Evolutionary conservation across 2,888 invertebrate genomes (phyloP), one percentile per base, ranked within the genome.

Genomic region (Sarcophaga rosellei): DNA sequence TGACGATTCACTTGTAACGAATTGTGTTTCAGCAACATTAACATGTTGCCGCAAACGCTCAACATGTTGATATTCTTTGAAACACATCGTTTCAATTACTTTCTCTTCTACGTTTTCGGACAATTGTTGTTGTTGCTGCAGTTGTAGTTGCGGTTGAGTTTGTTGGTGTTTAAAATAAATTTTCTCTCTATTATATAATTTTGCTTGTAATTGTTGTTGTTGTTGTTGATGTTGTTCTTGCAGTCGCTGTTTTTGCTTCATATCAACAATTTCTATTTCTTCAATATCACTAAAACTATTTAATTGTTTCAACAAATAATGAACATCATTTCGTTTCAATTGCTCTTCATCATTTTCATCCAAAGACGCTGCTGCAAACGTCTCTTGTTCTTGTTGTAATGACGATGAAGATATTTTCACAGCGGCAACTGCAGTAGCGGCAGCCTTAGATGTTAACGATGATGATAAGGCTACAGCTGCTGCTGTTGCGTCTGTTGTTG

Each of bases 221-320:
- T 88, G 88, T n/a, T 72, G 83, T 65, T 53, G 79, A 57, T 87
- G 88, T 65, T 88, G 88, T 17, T 88, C 88, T 77, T 89, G 89
- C 84, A 86, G 91, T 88, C 90, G 91, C 88, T 90, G 89, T 89
- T 89, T 91, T 91, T 91, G 90, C 90, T 92, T 91, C 91, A 93
- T 92, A 92, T 93, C 93, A 93, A 93, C 92, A 92, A 93, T 93
- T 92, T 92, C 93, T 93, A 93, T 93, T 92, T 93, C 92, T 92
- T 93, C 93, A 90, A 93, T 93, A 92, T 93, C 93, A 92, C 93
- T 93, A 93, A 93, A 93, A 93, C 93, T 93, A 93, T 93, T 93
- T 92, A 93, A 93, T 92, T 93, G 93, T 93, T 93, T 93, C 92
- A 93, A 93, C 93, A 93, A 93, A 93, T 93, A 93, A 93, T 93